phyloP scores from a whole-genome alignment of 1,140 invertebrate species.

The Drosophila ogumai region DNA sequence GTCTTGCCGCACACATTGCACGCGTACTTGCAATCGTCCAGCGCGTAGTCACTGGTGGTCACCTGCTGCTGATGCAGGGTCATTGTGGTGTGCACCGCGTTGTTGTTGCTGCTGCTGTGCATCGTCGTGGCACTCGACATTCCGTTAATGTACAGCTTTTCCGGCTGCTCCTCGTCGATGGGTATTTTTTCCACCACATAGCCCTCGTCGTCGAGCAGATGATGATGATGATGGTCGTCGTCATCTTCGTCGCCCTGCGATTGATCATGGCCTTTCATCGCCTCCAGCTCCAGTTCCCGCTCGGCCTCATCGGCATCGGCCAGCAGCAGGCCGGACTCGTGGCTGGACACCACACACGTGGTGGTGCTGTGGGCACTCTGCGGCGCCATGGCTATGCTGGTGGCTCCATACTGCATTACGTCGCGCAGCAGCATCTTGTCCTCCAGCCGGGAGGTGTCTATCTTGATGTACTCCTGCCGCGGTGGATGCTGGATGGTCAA shows the following conservation, averaged over 20 bases:
- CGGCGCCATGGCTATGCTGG: conserved; percentile 60
- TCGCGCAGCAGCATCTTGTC: conserved; percentile 78
- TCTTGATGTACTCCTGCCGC: conserved; percentile 77
- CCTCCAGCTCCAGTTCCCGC: conserved; percentile 61
- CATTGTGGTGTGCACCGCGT: conserved; percentile 40
- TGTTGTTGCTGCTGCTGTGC: conserved; percentile 45
- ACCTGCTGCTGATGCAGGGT: conserved; percentile 60
- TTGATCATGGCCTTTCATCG: conserved; percentile 57
- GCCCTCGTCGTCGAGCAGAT: conserved; percentile 47
- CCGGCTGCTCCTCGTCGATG: conserved; percentile 18
- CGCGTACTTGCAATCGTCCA: conserved; percentile 81
- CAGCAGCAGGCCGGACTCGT: conserved; percentile 64
- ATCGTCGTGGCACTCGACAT: conserved; percentile 35
- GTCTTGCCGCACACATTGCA: conserved; percentile 86
- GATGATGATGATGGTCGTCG: conserved; percentile 18
- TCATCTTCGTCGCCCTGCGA: conserved; percentile 40
- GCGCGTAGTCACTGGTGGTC: conserved; percentile 37
- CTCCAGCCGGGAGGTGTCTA: conserved; percentile 73
- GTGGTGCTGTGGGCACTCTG: conserved; percentile 39
- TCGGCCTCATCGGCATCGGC: conserved; percentile 69
- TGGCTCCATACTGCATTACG: conserved; percentile 79
- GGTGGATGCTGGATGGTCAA: conserved; percentile 56
- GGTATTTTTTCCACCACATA: conserved; percentile 47
- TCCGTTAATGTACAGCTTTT: conserved; percentile 62
- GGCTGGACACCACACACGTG: conserved; percentile 52